Evolutionary conservation across 1,140 invertebrate species (phyloP).

Genomic region (Diabrotica undecimpunctata): DNA sequence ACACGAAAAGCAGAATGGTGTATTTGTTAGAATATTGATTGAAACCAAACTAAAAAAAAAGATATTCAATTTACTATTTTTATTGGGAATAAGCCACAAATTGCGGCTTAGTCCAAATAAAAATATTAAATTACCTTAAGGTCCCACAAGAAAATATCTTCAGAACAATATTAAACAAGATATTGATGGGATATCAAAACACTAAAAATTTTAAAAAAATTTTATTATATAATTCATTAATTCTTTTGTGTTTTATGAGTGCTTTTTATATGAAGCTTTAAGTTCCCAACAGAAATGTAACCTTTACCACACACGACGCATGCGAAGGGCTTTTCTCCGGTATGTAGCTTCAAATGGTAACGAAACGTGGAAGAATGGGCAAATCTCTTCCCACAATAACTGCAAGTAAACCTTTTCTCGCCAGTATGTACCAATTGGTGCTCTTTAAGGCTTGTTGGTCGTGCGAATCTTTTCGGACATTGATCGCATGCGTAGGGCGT

Average conservation of each 20-base stretch:
- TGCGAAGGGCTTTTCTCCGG: slow-evolving; percentile 71
- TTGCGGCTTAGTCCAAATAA: too few relatives aligned
- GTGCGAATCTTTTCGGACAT: slow-evolving; percentile 62
- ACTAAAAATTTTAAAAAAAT: too few relatives aligned
- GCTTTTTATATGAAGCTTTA: slow-evolving; percentile 60
- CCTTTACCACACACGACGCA: slow-evolving; percentile 66
- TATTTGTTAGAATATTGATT: too few relatives aligned
- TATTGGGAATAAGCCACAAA: too few relatives aligned
- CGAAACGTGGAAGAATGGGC: slow-evolving; percentile 67
- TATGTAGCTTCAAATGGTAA: slow-evolving; percentile 58
- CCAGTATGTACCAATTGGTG: slow-evolving; percentile 64
- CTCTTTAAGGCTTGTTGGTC: slow-evolving; percentile 57
- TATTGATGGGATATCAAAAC: too few relatives aligned
- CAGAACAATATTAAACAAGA: too few relatives aligned
- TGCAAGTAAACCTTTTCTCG: slow-evolving; percentile 63
- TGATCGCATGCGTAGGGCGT: slow-evolving; percentile 68
- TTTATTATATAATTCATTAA: too few relatives aligned
- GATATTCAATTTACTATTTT: too few relatives aligned
- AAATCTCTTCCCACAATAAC: slow-evolving; percentile 71
- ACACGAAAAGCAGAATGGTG: too few relatives aligned
- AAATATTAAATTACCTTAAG: too few relatives aligned
- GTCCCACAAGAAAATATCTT: too few relatives aligned
- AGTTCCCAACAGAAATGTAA: slow-evolving; percentile 59
- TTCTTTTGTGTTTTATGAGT: slow-evolving; percentile 32
- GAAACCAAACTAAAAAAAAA: too few relatives aligned